Evolutionary conservation across 1,140 invertebrate species (phyloP).

Genomic region (Diprion similis): DNA sequence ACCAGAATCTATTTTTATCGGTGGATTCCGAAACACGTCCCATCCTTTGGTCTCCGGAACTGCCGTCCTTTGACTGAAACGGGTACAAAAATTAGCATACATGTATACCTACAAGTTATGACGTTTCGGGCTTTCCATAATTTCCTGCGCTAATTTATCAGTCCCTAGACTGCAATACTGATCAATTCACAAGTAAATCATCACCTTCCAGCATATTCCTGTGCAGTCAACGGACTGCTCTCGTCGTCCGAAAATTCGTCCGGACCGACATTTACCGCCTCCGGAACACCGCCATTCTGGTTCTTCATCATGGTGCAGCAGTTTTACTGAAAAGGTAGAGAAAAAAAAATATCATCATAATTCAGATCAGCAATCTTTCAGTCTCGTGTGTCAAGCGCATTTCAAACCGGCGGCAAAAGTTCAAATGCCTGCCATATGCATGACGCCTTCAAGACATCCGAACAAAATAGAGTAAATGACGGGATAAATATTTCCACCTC

Average conservation of each 20-base stretch:
- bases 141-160: slow-evolving; percentile 10
- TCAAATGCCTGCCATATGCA: too few species aligned
- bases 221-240: slow-evolving; percentile 79
- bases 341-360: neutral
- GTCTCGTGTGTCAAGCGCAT: too few species aligned
- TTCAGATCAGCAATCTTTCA: too few species aligned
- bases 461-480: too few species aligned
- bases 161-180: neutral
- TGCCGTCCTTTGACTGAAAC: slow-evolving; percentile 77
- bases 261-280: slow-evolving; percentile 68
- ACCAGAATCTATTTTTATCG: slow-evolving; percentile 85
- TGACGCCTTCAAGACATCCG: too few species aligned
- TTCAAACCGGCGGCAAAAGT: too few species aligned
- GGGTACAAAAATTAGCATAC: slow-evolving; percentile 20
- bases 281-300: slow-evolving; percentile 67
- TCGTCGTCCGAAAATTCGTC: slow-evolving; percentile 86
- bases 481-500: too few species aligned
- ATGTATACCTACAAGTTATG: neutral
- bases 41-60: slow-evolving; percentile 89
- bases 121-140: slow-evolving; percentile 8
- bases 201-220: slow-evolving; percentile 88
- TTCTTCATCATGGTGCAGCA: slow-evolving; percentile 52
- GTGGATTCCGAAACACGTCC: slow-evolving; percentile 93
- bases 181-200: neutral
- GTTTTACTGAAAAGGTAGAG: slow-evolving; percentile 8